Evolutionary conservation across 2,888 invertebrate genomes (phyloP).

Genomic region (Apamea crenata): DNA sequence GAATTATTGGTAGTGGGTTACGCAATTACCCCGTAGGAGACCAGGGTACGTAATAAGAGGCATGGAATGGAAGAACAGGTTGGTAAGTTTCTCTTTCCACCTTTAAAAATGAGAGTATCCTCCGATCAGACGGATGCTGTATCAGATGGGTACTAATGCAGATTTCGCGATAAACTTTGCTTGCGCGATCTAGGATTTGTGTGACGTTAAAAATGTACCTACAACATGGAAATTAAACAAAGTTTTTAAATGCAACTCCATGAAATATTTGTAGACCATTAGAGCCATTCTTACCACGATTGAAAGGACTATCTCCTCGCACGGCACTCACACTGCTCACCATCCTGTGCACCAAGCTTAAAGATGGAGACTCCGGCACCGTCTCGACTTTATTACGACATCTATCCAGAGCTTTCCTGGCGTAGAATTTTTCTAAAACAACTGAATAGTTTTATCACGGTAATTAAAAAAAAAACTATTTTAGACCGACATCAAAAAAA

Average conservation of each 20-base stretch:
- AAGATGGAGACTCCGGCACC: not conserved
- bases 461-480: not conserved
- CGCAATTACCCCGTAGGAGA: not conserved
- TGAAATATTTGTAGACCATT: not conserved
- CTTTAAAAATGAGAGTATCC: not conserved
- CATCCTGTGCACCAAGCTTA: constrained; percentile 29
- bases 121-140: not conserved
- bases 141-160: not conserved
- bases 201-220: too few species aligned
- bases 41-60: not conserved
- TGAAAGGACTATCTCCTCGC: not conserved
- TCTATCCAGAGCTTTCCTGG: constrained; percentile 36
- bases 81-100: not conserved
- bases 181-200: not conserved
- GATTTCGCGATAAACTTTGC: not conserved
- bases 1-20: not conserved
- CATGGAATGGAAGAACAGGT: not conserved
- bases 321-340: constrained; percentile 11
- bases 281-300: constrained; percentile 23
- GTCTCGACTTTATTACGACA: constrained; percentile 40
- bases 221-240: not conserved
- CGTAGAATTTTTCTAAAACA: constrained; percentile 38
- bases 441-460: not conserved
- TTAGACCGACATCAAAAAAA: too few species aligned
- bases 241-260: too few species aligned